Percentiles rank a stretch among this genome's conserved stretches.
phyloP scores from a whole-genome alignment of 2,888 invertebrate species.

The Machimus rusticus region DNA sequence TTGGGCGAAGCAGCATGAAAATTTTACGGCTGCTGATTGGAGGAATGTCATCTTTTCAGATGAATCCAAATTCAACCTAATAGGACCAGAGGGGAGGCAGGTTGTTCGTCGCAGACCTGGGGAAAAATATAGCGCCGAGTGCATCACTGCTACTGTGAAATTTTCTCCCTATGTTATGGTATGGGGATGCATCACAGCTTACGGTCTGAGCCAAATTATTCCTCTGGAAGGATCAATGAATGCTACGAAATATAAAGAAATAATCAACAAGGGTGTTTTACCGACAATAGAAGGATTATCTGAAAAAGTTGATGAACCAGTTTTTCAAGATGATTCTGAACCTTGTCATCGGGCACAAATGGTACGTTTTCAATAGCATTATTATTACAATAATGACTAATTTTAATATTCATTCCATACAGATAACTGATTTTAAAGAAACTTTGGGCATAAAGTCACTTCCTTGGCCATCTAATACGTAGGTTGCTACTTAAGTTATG shows the following conservation, averaged over 20 bases:
- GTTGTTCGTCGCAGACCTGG: neutral
- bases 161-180: too few relatives aligned
- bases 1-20: too few relatives aligned
- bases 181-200: too few relatives aligned
- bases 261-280: too few relatives aligned
- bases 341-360: neutral
- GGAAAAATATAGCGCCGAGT: neutral
- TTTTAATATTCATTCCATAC: too few relatives aligned
- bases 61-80: neutral
- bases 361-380: neutral
- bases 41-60: slow-evolving; percentile 38
- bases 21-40: too few relatives aligned
- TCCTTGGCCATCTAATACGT: neutral
- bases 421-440: neutral
- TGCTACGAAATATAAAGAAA: neutral
- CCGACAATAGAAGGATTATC: too few relatives aligned
- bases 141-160: too few relatives aligned
- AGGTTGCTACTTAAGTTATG: too few relatives aligned
- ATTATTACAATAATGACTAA: neutral
- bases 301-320: neutral
- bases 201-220: neutral
- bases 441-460: neutral
- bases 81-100: neutral
- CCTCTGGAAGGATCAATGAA: too few relatives aligned
- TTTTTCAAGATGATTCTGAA: neutral